These are phyloP conservation scores for Philereme vetulata DNA, from an alignment of 2,888 invertebrate genomes.

Conservation along the genomic window DNA sequence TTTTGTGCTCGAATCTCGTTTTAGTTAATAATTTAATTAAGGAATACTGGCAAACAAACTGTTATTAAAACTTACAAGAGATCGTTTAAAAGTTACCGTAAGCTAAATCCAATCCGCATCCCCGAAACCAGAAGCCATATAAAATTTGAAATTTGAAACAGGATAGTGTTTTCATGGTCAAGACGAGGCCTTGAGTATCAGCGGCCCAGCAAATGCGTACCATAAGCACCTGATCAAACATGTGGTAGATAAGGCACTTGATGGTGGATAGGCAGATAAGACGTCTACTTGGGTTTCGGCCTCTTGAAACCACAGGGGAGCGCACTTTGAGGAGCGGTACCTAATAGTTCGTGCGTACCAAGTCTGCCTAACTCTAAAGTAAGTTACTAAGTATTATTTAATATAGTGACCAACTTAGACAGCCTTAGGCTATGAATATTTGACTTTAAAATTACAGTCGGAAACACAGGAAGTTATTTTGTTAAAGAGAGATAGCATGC, in stretches of 20 bases:
- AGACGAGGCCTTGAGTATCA: conserved; percentile 63
- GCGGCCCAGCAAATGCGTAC: conserved; percentile 54
- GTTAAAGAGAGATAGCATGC: no score
- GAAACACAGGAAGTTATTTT: no score
- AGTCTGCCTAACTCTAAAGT: no score
- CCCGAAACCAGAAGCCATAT: conserved; percentile 49
- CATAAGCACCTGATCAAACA: conserved; percentile 81
- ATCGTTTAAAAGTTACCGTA: conserved; percentile 8
- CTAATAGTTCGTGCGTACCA: no score
- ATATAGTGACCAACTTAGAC: no score
- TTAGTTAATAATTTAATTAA: no score
- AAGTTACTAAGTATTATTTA: no score
- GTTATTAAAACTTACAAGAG: neutral
- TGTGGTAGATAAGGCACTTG: conserved; percentile 80
- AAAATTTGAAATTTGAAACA: conserved; percentile 56
- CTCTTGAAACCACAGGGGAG: conserved; percentile 49
- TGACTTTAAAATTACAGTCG: no score
- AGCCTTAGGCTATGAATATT: no score
- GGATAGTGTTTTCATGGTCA: conserved; percentile 70
- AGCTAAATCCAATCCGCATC: conserved; percentile 23
- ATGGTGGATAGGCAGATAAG: conserved; percentile 73
- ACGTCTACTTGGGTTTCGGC: conserved; percentile 60
- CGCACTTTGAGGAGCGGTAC: conserved; percentile 5
- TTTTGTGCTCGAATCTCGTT: no score
- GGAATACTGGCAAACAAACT: neutral